Base-by-base conservation (phyloP, 1,140 invertebrate species). In the Diplogasteroides magnus region DNA sequence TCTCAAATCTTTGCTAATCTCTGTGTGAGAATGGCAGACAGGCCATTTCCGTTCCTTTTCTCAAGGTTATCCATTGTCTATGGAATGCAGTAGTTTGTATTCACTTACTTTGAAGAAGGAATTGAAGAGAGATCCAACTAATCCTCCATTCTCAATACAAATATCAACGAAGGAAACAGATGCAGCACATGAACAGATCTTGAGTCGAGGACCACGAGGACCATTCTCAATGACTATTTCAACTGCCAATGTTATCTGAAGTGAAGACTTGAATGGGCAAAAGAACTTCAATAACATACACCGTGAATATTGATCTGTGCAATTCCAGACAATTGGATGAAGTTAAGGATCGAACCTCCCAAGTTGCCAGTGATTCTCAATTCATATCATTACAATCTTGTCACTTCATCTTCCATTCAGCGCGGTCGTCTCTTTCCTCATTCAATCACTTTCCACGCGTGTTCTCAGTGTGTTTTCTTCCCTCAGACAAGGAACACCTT, bases 41-140 rank as follows among this genome's bases (percentile, higher is more conserved):
- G n/a, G n/a, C n/a, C n/a, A n/a, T n/a, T n/a, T n/a, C n/a, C n/a
- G n/a, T n/a, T n/a, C n/a, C n/a, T n/a, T n/a, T n/a, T n/a, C n/a
- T n/a, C n/a, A n/a, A n/a, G n/a, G n/a, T 23, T 1, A 29, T 11
- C 15, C 32, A 6, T 67, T 23, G n/a, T n/a, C 15, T 68, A 65
- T 69, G 1, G n/a, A 28, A 26, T 14, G 28, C 11, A 25, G 15
- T 13, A 27, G 1, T 19, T 25, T 23, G 25, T 25, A 57, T 15
- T 15, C 14, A 68, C 61, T 74, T 25, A 78, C 78, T 64, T 79
- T 64, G 71, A 82, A 82, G 48, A 79, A 77, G 48, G 73, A 78
- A 71, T 82, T 82, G 25, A 78, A 77, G 66, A 82, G 79, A 60
- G 83, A 79, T 29, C 80, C 80, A 56, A 82, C 68, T 23, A 82